phyloP scores from a whole-genome alignment of 2,888 invertebrate genomes.

The Bimastos eiseni region DNA sequence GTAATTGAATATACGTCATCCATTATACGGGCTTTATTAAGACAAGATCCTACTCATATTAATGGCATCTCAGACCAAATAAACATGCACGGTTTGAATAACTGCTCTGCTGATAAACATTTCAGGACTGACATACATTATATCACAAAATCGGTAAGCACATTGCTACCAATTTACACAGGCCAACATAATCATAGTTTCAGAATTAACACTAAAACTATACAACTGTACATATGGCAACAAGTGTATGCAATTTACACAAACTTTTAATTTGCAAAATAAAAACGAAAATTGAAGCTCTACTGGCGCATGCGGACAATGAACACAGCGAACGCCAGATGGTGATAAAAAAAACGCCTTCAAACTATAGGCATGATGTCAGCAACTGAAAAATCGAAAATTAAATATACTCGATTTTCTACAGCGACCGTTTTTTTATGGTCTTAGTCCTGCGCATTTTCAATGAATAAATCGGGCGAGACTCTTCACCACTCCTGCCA shows the following conservation, averaged over 20 bases:
- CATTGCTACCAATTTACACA: neutral
- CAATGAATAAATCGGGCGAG: no score
- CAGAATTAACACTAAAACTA: neutral
- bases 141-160: neutral
- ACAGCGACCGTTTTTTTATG: no score
- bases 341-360: no score
- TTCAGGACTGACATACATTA: neutral
- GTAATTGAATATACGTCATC: neutral
- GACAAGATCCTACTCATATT: neutral
- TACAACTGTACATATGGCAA: no score
- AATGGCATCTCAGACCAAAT: neutral
- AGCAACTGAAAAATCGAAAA: neutral
- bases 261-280: neutral
- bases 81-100: neutral
- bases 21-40: neutral
- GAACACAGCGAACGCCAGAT: neutral
- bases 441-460: no score
- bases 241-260: neutral
- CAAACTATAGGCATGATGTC: neutral
- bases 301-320: neutral
- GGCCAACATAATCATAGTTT: neutral
- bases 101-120: neutral
- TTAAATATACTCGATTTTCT: neutral
- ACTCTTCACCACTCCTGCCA: no score
- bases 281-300: neutral